Evolutionary conservation across 2,888 invertebrate species (phyloP).

Genomic region (Heliconius ismenius): DNA sequence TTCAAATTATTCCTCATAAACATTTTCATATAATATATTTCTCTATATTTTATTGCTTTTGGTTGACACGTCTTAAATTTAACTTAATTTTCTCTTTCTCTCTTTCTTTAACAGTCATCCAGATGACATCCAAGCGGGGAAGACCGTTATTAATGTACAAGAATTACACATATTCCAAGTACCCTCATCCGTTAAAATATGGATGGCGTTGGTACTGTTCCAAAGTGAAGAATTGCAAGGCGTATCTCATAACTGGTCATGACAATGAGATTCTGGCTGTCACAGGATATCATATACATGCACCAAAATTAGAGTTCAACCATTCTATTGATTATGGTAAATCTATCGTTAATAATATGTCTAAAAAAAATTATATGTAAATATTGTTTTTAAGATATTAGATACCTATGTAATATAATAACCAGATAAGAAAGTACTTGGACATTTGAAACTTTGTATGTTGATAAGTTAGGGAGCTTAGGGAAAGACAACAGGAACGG

Average conservation of each 20-base stretch:
- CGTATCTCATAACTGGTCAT: conserved; percentile 57
- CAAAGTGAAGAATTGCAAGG: conserved; percentile 63
- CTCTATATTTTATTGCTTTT: not conserved
- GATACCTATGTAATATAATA: too few species aligned
- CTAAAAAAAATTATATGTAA: conserved; percentile 10
- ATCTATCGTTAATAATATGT: not conserved
- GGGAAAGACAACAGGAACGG: not conserved
- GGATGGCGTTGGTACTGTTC: conserved; percentile 73
- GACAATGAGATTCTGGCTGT: conserved; percentile 53
- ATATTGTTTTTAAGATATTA: not conserved
- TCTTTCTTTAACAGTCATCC: conserved; percentile 49
- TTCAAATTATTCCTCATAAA: too few species aligned
- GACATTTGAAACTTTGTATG: not conserved
- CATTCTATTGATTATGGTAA: not conserved
- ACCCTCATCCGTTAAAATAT: conserved; percentile 57
- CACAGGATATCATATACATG: conserved; percentile 57
- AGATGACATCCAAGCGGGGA: conserved; percentile 59
- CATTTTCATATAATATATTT: not conserved
- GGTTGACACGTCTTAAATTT: not conserved
- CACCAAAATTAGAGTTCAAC: conserved; percentile 36
- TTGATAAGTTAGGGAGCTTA: not conserved
- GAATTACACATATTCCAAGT: conserved; percentile 64
- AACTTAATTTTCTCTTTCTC: conserved; percentile 16
- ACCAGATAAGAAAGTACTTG: not conserved
- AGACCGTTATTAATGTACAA: conserved; percentile 59